A percentile compares a stretch with the other conserved stretches of the same genome.
Conservation (phyloP, 1,140 invertebrate species). For the Sinonovacula constricta region DNA sequence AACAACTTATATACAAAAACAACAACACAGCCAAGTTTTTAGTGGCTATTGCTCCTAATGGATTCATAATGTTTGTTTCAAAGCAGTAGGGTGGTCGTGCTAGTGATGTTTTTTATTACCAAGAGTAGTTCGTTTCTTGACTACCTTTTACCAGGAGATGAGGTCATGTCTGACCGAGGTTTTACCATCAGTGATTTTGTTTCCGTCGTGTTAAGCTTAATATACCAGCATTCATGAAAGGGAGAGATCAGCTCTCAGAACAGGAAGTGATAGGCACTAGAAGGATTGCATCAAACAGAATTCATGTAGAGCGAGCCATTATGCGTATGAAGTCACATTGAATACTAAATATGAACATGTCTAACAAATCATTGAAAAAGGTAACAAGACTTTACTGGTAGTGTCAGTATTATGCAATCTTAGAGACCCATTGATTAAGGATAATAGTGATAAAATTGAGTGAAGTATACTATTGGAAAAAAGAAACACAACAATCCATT, state of each 20-base stretch:
- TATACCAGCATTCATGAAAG: background rate
- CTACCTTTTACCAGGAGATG: conserved; percentile 53
- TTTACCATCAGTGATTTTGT: conserved; percentile 51
- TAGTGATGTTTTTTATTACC: conserved; percentile 63
- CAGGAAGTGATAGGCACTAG: background rate
- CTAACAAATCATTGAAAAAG: too few species aligned
- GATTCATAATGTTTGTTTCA: too few species aligned
- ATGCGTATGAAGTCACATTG: too few species aligned
- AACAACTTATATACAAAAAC: conserved; percentile 41
- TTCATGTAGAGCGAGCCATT: background rate
- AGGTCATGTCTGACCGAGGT: conserved; percentile 56
- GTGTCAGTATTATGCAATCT: too few species aligned
- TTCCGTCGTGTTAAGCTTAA: background rate
- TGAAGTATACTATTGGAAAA: too few species aligned
- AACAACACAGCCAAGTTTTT: conserved; percentile 67
- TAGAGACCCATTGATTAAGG: too few species aligned
- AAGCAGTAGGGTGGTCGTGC: conserved; percentile 63
- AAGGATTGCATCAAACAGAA: background rate
- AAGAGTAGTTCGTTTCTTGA: conserved; percentile 62
- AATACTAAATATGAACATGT: too few species aligned
- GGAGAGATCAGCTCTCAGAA: background rate
- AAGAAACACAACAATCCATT: too few species aligned
- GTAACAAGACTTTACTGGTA: too few species aligned
- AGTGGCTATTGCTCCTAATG: too few species aligned
- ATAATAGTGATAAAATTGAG: too few species aligned